Evolutionary conservation across 2,113 vertebrate species (phyloP).

Genomic region (Diadophis punctatus): DNA sequence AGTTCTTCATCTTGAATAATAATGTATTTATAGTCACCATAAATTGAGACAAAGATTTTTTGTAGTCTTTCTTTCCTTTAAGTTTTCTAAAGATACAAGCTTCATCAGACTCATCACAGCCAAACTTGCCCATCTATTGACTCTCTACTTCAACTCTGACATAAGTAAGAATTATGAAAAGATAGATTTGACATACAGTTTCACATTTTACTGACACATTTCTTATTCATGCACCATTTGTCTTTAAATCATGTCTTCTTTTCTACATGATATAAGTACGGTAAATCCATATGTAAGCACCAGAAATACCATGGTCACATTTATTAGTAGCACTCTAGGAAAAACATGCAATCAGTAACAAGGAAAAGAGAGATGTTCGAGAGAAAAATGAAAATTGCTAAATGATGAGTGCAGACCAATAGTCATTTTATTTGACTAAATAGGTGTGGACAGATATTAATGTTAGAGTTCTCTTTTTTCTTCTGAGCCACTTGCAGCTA

Average conservation of each 20-base stretch:
- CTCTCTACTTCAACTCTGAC: background rate
- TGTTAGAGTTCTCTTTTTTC: background rate
- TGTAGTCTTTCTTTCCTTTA: background rate
- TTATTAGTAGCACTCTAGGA: background rate
- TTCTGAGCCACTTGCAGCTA: background rate
- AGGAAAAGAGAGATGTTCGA: background rate
- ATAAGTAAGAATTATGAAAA: background rate
- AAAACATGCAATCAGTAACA: background rate
- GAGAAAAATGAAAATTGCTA: background rate
- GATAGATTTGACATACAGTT: background rate
- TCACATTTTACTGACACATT: background rate
- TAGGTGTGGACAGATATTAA: background rate
- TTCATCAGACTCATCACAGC: background rate
- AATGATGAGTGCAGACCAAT: background rate
- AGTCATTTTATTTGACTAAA: background rate
- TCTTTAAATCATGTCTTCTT: background rate
- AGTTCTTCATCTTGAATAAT: background rate
- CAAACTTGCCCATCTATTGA: background rate
- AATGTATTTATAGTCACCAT: background rate
- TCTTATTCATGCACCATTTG: background rate
- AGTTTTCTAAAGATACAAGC: background rate
- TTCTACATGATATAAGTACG: background rate
- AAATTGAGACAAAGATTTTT: background rate
- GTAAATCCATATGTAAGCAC: background rate
- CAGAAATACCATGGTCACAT: background rate